Base-by-base conservation (phyloP, 2,113 vertebrate genomes). In the Neogobius melanostomus region DNA sequence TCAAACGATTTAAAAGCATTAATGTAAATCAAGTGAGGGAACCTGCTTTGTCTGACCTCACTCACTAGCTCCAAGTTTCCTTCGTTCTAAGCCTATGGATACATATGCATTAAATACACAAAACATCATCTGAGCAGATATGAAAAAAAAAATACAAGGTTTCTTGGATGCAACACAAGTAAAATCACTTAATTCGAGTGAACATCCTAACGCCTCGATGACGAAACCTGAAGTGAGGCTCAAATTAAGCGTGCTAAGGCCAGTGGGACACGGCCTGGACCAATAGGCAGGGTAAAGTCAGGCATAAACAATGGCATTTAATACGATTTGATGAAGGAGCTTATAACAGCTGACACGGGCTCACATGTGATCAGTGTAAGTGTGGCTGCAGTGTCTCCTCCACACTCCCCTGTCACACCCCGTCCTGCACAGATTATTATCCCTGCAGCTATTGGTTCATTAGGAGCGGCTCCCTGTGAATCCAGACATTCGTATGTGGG, bases 331-430 rank as follows among this genome's bases (percentile, higher is more conserved):
- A 82, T 85, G 85, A 90, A 89, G 86, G 72, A 79, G 78, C 88
- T 92, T 90, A 92, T 83, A 87, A 82, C 84, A 66, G 82, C 84
- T 92, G 92, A 93, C 91, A 93, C 84, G 74, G 78, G 85, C 87
- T 93, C 91, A 92, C 88, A 91, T 91, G 90, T 89, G 91, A 93
- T 93, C 89, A 92, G 85, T 90, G 88, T 92, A 91, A 92, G 89
- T 83, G 53, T 83, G 90, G 85, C 82, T 61, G 75, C 77, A 82
- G 72, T 51, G 73, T 86, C 69, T 87, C 88, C 80, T 78, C 74
- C 83, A 82, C 85, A 88, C 87, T 90, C 89, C 88, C 87, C 77
- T 69, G 69, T 87, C 88, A 91, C 90, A 92, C 82, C 80, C 88
- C 81, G 82, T 82, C 59, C 85, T 88, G 86, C 85, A 73, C 80